phyloP scores from a whole-genome alignment of 2,797 vertebrate genomes.

The Tolypeutes matacus region DNA sequence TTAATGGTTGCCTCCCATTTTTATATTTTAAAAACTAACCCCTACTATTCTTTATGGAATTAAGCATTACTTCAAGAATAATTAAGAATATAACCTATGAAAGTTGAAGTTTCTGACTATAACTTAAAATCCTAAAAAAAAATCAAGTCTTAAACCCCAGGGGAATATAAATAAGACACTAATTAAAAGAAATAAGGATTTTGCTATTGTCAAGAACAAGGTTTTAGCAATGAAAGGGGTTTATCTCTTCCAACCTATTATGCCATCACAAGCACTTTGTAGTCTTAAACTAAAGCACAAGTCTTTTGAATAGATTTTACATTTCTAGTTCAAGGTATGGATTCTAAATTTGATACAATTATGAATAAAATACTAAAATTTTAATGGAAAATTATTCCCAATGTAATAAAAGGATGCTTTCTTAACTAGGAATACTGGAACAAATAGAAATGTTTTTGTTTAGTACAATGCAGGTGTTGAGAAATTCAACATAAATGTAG shows the following conservation, averaged over 20 bases:
- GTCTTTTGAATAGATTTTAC: constrained; percentile 49
- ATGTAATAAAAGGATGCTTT: constrained; percentile 40
- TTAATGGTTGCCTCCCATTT: constrained; percentile 25
- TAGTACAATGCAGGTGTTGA: background rate
- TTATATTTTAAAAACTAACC: constrained; percentile 48
- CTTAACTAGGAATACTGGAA: constrained; percentile 38
- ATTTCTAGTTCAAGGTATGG: constrained; percentile 60
- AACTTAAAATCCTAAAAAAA: constrained; percentile 55
- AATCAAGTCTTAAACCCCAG: constrained; percentile 47
- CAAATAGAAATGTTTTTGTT: constrained; percentile 52
- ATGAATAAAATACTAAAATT: constrained; percentile 46
- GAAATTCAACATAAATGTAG: constrained; percentile 38
- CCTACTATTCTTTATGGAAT: background rate
- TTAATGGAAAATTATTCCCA: constrained; percentile 50
- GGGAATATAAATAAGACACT: background rate
- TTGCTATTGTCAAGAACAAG: constrained; percentile 16
- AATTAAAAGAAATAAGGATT: constrained; percentile 19
- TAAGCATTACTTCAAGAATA: constrained; percentile 35
- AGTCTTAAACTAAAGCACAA: constrained; percentile 36
- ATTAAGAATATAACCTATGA: constrained; percentile 36
- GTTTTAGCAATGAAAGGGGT: background rate
- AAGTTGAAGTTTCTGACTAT: constrained; percentile 43
- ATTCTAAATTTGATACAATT: constrained; percentile 46
- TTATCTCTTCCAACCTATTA: background rate
- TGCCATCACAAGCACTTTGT: background rate